Percentiles rank a stretch among this genome's conserved stretches.
Conservation (phyloP, 2,888 invertebrate species). For the Lacanobia wlatinum region DNA sequence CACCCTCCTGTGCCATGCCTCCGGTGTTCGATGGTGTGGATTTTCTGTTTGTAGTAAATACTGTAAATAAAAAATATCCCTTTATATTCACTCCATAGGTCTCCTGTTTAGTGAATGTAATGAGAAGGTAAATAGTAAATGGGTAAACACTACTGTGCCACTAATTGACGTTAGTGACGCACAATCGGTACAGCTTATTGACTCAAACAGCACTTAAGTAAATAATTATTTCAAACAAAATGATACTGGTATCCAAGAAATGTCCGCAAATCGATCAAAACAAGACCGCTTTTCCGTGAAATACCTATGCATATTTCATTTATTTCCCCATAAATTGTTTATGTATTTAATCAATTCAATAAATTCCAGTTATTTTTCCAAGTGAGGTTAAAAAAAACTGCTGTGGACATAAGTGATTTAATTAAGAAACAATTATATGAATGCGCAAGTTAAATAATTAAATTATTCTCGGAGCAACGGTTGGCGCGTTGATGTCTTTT, state of each 20-base stretch:
- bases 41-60: no score
- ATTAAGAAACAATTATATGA: constrained; percentile 6
- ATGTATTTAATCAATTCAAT: constrained; percentile 20
- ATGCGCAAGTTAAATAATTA: constrained; percentile 19
- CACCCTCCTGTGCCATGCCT: no score
- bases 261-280: constrained; percentile 5
- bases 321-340: constrained; percentile 21
- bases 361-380: constrained; percentile 12
- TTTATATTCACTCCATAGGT: neutral
- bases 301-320: constrained; percentile 32
- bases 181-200: neutral
- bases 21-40: no score
- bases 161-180: neutral
- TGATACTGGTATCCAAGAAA: constrained; percentile 16
- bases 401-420: constrained; percentile 11
- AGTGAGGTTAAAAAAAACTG: constrained; percentile 15
- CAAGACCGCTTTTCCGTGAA: constrained; percentile 25
- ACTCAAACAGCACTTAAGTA: neutral
- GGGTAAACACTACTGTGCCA: neutral
- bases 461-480: neutral
- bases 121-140: neutral
- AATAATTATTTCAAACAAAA: constrained; percentile 1
- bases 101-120: neutral
- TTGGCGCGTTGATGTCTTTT: constrained; percentile 66
- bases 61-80: no score